Evolutionary conservation across 2,888 invertebrate genomes (phyloP).

Genomic region (Sesia bembeciformis): DNA sequence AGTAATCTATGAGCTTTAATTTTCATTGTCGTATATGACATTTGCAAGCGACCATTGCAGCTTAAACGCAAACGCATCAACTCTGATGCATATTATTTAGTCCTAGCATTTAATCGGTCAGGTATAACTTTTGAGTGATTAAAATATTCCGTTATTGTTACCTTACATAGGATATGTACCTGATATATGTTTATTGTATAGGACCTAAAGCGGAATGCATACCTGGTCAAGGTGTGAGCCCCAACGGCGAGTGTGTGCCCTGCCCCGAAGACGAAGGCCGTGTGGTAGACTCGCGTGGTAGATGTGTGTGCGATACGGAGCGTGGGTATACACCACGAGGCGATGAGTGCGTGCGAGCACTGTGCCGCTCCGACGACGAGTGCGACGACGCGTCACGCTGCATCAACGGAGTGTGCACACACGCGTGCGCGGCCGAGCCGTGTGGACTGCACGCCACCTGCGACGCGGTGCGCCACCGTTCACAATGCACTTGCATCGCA

Average conservation of each 20-base stretch:
- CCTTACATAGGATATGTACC: not conserved
- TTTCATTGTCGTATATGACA: too few relatives aligned
- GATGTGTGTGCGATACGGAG: slow-evolving; percentile 87
- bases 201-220: slow-evolving; percentile 80
- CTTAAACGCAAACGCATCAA: too few relatives aligned
- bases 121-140: too few relatives aligned
- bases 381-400: slow-evolving; percentile 82
- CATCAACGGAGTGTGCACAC: slow-evolving; percentile 83
- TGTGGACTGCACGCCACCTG: slow-evolving; percentile 87
- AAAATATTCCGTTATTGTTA: not conserved
- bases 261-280: slow-evolving; percentile 83
- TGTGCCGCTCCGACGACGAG: slow-evolving; percentile 81
- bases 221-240: slow-evolving; percentile 83
- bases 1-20: too few relatives aligned
- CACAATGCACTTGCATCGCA: slow-evolving; percentile 83
- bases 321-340: slow-evolving; percentile 86
- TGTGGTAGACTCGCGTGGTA: slow-evolving; percentile 83
- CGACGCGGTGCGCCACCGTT: slow-evolving; percentile 83
- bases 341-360: slow-evolving; percentile 84
- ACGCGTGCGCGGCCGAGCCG: slow-evolving; percentile 83
- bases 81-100: too few relatives aligned
- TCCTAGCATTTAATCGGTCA: too few relatives aligned
- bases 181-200: slow-evolving; percentile 10
- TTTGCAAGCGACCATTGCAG: too few relatives aligned
- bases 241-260: slow-evolving; percentile 84